These are phyloP conservation scores for Colletes gigas DNA, from an alignment of 1,140 invertebrate species.

Conservation along the genomic window DNA sequence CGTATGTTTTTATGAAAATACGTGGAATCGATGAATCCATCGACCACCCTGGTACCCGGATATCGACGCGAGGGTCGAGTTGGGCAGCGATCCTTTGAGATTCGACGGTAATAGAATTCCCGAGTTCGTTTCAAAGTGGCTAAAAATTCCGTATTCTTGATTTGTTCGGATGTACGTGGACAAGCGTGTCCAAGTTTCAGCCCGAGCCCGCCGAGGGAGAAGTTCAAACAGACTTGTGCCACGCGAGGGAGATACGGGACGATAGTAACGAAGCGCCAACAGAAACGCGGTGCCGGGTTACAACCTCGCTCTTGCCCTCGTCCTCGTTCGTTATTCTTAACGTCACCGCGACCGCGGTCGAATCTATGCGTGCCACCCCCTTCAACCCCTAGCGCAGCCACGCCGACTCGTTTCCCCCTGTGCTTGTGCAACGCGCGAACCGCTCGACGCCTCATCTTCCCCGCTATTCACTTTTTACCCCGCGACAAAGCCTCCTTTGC, in stretches of 20 bases:
- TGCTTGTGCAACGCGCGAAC: neutral
- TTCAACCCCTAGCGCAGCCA: neutral
- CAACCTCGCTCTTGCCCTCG: slow-evolving; percentile 61
- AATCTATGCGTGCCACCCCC: slow-evolving; percentile 52
- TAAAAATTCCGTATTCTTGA: neutral
- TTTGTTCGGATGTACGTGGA: neutral
- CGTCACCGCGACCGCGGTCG: slow-evolving; percentile 41
- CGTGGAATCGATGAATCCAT: too few species aligned
- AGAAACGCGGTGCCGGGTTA: slow-evolving; percentile 45
- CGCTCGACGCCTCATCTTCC: neutral
- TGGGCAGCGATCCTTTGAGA: too few species aligned
- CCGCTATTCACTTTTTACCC: slow-evolving; percentile 5
- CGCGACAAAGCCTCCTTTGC: slow-evolving; percentile 23
- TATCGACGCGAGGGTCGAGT: too few species aligned
- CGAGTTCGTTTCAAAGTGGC: neutral
- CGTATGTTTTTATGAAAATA: too few species aligned
- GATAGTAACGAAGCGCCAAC: slow-evolving; percentile 46
- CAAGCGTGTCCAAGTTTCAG: too few species aligned
- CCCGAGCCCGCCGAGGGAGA: neutral
- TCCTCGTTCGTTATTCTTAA: slow-evolving; percentile 65
- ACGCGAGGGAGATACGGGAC: slow-evolving; percentile 8
- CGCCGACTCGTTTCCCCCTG: neutral
- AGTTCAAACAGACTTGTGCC: neutral
- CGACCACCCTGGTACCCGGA: too few species aligned
- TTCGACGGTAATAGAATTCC: too few species aligned